A percentile compares a stretch with the other conserved stretches of the same genome.
Evolutionary conservation across 2,888 invertebrate species (phyloP).

Genomic region (Diloba caeruleocephala): DNA sequence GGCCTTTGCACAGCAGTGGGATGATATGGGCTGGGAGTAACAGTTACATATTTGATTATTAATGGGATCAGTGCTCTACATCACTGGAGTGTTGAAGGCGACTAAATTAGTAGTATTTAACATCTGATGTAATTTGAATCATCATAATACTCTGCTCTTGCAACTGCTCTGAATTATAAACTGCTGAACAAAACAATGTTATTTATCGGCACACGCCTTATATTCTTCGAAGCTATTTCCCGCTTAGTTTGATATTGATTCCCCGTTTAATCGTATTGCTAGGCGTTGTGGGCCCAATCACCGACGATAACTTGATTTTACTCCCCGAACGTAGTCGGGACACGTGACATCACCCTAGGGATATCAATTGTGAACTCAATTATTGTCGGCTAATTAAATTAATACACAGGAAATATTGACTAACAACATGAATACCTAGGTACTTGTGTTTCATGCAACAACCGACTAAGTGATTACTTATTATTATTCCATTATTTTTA

Average conservation of each 20-base stretch:
- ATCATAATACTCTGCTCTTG: background rate
- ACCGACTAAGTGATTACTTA: no score
- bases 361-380: slow-evolving; percentile 68
- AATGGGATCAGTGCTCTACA: no score
- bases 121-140: no score
- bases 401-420: slow-evolving; percentile 51
- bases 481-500: no score
- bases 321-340: slow-evolving; percentile 67
- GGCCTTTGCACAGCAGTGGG: no score
- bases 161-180: slow-evolving; percentile 7
- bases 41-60: no score
- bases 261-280: slow-evolving; percentile 76
- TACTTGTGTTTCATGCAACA: slow-evolving; percentile 11
- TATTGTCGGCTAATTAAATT: slow-evolving; percentile 71
- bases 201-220: slow-evolving; percentile 52
- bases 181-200: slow-evolving; percentile 39
- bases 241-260: slow-evolving; percentile 71
- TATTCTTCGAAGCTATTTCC: slow-evolving; percentile 58
- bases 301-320: slow-evolving; percentile 79
- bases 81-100: no score
- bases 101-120: no score
- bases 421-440: slow-evolving; percentile 24
- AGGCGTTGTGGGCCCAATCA: slow-evolving; percentile 81
- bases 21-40: no score
- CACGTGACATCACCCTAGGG: slow-evolving; percentile 70